These are phyloP conservation scores for Listronotus oregonensis DNA, from an alignment of 1,140 invertebrate genomes.

Conservation along the genomic window DNA sequence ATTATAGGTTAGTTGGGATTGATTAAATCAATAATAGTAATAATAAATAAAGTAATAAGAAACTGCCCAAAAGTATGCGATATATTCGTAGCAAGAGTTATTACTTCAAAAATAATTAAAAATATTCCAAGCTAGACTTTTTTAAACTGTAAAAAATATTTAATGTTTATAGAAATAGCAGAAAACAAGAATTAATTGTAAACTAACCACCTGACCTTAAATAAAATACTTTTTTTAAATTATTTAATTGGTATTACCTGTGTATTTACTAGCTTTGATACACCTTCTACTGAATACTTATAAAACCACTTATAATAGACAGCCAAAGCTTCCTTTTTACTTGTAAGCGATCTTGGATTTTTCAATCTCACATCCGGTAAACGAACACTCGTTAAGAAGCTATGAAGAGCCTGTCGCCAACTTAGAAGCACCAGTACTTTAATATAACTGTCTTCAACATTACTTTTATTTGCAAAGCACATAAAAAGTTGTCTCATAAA, in stretches of 20 bases:
- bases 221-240: no score
- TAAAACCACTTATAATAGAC: slow-evolving; percentile 63
- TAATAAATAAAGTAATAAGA: no score
- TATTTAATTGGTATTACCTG: slow-evolving; percentile 5
- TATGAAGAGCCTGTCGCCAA: slow-evolving; percentile 32
- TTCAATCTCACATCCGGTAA: slow-evolving; percentile 1
- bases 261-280: slow-evolving; percentile 46
- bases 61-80: no score
- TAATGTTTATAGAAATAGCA: no score
- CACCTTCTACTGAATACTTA: slow-evolving; percentile 57
- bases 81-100: no score
- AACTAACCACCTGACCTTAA: no score
- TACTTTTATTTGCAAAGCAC: background rate
- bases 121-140: no score
- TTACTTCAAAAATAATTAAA: no score
- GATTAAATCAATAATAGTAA: no score
- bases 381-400: slow-evolving; percentile 17
- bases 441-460: slow-evolving; percentile 1
- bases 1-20: no score
- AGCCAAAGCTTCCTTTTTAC: slow-evolving; percentile 49
- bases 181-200: no score
- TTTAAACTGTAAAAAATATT: no score
- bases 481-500: slow-evolving; percentile 15
- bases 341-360: slow-evolving; percentile 30
- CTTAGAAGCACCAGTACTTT: slow-evolving; percentile 22